Conservation (phyloP, 2,797 vertebrate genomes). For the Cirrhinus mrigala region DNA sequence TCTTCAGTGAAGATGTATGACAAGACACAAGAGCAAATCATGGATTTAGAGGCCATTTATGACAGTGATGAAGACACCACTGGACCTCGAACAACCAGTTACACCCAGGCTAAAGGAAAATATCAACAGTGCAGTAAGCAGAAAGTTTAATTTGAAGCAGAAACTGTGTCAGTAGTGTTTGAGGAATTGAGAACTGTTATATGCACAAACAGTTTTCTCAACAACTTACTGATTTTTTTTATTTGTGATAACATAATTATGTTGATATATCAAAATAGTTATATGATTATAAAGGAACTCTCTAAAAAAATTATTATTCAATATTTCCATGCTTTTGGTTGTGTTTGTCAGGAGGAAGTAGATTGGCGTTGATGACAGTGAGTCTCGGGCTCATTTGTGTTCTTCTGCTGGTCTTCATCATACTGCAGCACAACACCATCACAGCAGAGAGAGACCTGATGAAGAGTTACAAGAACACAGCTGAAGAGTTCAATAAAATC, state of each 20-base stretch:
- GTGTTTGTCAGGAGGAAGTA: background rate
- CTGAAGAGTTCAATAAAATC: background rate
- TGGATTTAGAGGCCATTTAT: no score
- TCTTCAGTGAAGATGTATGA: no score
- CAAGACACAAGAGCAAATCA: no score
- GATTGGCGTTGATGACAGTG: background rate
- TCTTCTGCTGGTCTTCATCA: background rate
- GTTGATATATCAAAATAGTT: no score
- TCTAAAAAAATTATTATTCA: background rate
- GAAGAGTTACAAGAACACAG: background rate
- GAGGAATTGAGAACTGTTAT: background rate
- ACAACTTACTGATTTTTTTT: no score
- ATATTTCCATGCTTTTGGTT: background rate
- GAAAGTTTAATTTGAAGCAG: background rate
- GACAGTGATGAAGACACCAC: no score
- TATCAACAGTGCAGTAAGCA: no score
- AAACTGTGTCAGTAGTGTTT: background rate
- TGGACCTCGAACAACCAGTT: no score
- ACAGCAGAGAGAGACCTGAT: background rate
- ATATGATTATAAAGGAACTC: no score
- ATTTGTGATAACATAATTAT: no score
- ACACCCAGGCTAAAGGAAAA: no score
- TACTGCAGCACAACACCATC: background rate
- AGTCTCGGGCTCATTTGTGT: background rate
- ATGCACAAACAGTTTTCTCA: no score